Evolutionary conservation across 2,113 vertebrate genomes (phyloP).

Genomic region (Motacilla alba): DNA sequence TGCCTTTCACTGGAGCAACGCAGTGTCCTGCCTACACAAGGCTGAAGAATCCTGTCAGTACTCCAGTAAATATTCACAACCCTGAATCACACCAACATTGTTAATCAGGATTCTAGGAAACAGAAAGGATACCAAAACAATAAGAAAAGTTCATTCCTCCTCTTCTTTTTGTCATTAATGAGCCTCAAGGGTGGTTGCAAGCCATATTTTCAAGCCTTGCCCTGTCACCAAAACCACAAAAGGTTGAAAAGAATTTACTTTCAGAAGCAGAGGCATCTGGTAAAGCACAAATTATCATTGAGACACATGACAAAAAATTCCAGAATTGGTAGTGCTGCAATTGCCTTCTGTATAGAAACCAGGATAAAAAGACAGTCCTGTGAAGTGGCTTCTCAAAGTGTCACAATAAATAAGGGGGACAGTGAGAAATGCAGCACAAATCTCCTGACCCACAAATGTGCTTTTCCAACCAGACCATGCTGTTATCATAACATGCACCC

Average conservation of each 20-base stretch:
- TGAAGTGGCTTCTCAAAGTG: background rate
- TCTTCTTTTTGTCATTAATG: background rate
- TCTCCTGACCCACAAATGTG: background rate
- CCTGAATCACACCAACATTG: background rate
- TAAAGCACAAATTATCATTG: constrained; percentile 5
- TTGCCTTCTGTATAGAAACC: background rate
- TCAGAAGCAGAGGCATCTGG: background rate
- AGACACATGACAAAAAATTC: background rate
- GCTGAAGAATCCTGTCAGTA: background rate
- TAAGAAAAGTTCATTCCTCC: background rate
- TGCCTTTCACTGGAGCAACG: background rate
- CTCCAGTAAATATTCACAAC: background rate
- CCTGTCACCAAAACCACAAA: background rate
- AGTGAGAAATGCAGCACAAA: background rate
- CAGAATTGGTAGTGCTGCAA: background rate
- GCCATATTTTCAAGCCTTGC: background rate
- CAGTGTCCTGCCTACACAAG: background rate
- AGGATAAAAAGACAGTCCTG: background rate
- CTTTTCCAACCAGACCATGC: background rate
- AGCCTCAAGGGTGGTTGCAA: background rate
- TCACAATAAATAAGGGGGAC: background rate
- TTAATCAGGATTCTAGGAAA: background rate
- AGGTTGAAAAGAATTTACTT: background rate
- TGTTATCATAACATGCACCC: background rate
- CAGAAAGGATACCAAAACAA: background rate